Base-by-base conservation (phyloP, 2,888 invertebrate species). In the Erpobdella octoculata region DNA sequence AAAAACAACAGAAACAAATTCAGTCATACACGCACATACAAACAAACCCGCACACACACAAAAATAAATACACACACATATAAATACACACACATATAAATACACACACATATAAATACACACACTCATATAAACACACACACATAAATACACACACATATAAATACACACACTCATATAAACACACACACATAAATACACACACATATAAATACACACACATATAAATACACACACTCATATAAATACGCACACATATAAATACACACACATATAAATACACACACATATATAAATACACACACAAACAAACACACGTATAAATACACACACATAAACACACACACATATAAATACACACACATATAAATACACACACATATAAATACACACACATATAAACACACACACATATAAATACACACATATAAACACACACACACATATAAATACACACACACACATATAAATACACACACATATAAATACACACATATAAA, bases 161-260 rank as follows among this genome's bases (percentile, higher is more conserved):
- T 25, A 73, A 15, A 73, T 28, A 71, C 66, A 71, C 1, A 66
- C 28, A 70, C n/a, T n/a, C n/a, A n/a, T n/a, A n/a, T n/a, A n/a
- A n/a, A n/a, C n/a, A n/a, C n/a, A n/a, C n/a, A n/a, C 62, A 59
- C 38, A 70, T 36, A 72, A 35, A 70, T 48, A 72, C 36, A 70
- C 64, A 72, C 12, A 70, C 70, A 72, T 33, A 68, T 58, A 72
- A 25, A 72, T 46, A 70, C 37, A 70, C 64, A 72, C 36, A 61
- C 64, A 46, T 37, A 72, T 48, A 72, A 64, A 72, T 64, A 70
- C 70, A 70, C 69, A 72, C 64, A 69, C n/a, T n/a, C n/a, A n/a
- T n/a, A n/a, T n/a, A n/a, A n/a, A n/a, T n/a, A n/a, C n/a, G n/a
- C n/a, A n/a, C 62, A 72, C 48, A 72, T 64, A 72, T 38, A 70